phyloP scores from a whole-genome alignment of 2,888 invertebrate genomes.

The Nineta flava region DNA sequence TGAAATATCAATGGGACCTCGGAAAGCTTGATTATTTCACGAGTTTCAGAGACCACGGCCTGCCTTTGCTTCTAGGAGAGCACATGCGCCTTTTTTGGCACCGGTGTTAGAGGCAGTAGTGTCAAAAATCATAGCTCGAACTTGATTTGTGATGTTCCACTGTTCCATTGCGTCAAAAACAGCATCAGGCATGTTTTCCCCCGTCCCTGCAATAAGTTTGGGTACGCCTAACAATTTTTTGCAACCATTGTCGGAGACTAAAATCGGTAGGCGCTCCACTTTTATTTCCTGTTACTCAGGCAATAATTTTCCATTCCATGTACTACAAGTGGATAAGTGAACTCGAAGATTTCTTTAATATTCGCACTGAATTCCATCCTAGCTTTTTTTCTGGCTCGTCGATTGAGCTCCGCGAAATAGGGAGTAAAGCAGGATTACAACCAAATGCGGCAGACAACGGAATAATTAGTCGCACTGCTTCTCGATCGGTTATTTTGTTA shows the following conservation, averaged over 20 bases:
- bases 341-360: background rate
- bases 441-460: background rate
- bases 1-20: no score
- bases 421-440: background rate
- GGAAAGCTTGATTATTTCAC: no score
- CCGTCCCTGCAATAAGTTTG: slow-evolving; percentile 8
- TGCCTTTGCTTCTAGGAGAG: background rate
- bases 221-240: slow-evolving; percentile 9
- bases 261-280: slow-evolving; percentile 7
- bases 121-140: background rate
- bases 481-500: background rate
- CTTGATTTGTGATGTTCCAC: background rate
- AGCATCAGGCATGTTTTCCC: slow-evolving; percentile 4
- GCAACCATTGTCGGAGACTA: slow-evolving; percentile 1
- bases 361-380: background rate
- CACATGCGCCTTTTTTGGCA: background rate
- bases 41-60: no score
- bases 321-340: background rate
- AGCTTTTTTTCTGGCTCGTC: background rate
- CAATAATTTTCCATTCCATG: slow-evolving; percentile 6
- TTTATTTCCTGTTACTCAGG: background rate
- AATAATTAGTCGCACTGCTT: background rate
- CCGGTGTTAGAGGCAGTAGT: slow-evolving; percentile 2
- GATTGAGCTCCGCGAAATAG: background rate
- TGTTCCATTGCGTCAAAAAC: slow-evolving; percentile 7